A percentile compares a stretch with the other conserved stretches of the same genome.
These are phyloP conservation scores for Drosophila albomicans DNA, from an alignment of 1,140 invertebrate species.

Conservation along the genomic window DNA sequence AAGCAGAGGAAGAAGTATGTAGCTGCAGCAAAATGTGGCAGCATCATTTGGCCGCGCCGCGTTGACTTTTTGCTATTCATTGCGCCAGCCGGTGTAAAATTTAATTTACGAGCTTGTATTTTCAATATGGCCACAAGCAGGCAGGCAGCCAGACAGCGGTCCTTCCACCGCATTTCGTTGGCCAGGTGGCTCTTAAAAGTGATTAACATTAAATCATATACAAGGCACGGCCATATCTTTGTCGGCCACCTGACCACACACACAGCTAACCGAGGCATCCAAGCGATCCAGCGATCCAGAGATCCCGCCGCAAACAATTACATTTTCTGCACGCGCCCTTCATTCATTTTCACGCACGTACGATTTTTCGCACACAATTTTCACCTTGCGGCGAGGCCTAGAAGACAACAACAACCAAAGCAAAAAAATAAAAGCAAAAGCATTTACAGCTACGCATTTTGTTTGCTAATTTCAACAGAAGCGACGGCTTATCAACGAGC, in stretches of 20 bases:
- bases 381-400: slow-evolving; percentile 63
- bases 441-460: slow-evolving; percentile 79
- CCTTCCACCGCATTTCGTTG: neutral
- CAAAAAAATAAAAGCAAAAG: slow-evolving; percentile 48
- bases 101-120: slow-evolving; percentile 82
- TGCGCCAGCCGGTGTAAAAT: slow-evolving; percentile 74
- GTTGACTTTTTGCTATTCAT: slow-evolving; percentile 68
- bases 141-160: neutral
- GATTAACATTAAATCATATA: slow-evolving; percentile 82
- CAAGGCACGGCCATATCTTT: slow-evolving; percentile 66
- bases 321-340: slow-evolving; percentile 63
- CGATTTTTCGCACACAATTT: slow-evolving; percentile 82
- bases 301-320: slow-evolving; percentile 65
- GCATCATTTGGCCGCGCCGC: slow-evolving; percentile 65
- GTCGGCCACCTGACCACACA: slow-evolving; percentile 70
- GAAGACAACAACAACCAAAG: slow-evolving; percentile 19
- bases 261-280: neutral
- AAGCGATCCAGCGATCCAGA: neutral
- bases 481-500: slow-evolving; percentile 72
- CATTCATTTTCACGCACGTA: slow-evolving; percentile 80
- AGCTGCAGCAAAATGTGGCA: slow-evolving; percentile 28
- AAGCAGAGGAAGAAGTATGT: neutral
- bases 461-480: slow-evolving; percentile 72
- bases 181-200: slow-evolving; percentile 63
- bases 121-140: slow-evolving; percentile 63